Evolutionary conservation across 2,113 vertebrate genomes (phyloP), one percentile per base, ranked within the genome.

Genomic region (Jaculus jaculus): DNA sequence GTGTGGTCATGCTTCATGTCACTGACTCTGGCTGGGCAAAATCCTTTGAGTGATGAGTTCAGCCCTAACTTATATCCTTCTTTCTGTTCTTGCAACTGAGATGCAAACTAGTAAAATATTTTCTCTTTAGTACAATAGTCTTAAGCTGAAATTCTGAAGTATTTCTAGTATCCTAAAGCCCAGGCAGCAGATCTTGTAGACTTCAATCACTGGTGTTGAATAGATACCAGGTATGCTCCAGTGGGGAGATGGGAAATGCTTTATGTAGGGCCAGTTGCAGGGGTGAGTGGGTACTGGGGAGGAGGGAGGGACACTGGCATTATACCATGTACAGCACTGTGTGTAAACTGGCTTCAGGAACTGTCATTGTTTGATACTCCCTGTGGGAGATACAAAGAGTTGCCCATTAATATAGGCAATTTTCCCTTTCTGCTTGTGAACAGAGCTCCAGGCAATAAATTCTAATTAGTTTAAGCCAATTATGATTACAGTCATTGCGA

Each of bases 401-500:
- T 85, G 32, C 23, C 66, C 30, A 26, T 34, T 74, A 69, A 77
- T 86, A 51, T 21, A 83, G 65, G 23, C 34, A 84, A 24, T 32
- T 89, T 63, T 89, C 71, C 87, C 34, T 91, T 80, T 91, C 32
- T 89, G 77, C 68, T 77, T 77, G 73, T 37, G 73, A 87, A 87
- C 32, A 81, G 82, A 87, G 83, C 11, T 30, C 63, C 20, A 61
- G 24, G 68, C 61, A 85, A 81, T 47, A 77, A 66, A 42, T 63
- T n/a, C 47, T 28, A 77, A 77, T 75, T 92, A 80, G 65, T 54
- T 61, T 9, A 74, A 86, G 18, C 17, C 54, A 84, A 79, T 83
- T 61, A 68, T n/a, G 37, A 72, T 78, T 39, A 28, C 72, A 15
- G 58, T 60, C 10, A 32, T 32, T n/a, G 30, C 0, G 24, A 28